Base-by-base conservation (phyloP, 2,888 invertebrate species). In the Catocala nupta region DNA sequence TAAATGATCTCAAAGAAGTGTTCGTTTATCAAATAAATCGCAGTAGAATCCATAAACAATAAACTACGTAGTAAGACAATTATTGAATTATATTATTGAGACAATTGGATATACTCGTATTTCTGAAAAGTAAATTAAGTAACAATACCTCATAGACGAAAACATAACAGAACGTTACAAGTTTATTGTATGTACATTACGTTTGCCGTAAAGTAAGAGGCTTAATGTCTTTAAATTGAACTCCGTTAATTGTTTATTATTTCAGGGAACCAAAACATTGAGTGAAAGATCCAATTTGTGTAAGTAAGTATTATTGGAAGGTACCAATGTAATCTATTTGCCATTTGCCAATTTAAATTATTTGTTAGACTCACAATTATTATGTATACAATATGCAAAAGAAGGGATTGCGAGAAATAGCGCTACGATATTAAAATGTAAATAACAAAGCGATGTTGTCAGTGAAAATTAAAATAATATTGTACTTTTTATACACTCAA, bases 221-320 rank as follows among this genome's bases (percentile, higher is more conserved):
- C 33, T 52, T 64, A 45, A 54, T 63, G 51, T 33, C 48, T 59
- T 63, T 63, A 56, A 66, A 71, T 61, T 62, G 50, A 12, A 59
- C 64, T 59, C 52, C 47, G 59, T 60, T 48, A 47, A 60, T 78
- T 75, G 66, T 78, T 72, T 71, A 68, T 77, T 73, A 70, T 75
- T 75, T 71, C 65, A 60, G 34, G 44, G 48, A 69, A 59, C 50
- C 63, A 62, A 73, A 75, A 68, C 63, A 73, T 78, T 73, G 59
- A 79, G 63, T 61, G 49, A 56, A 64, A 68, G 62, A 76, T 73
- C 74, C 70, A 75, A 77, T 80, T 81, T 73, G 65, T 66, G 70
- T 75, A 69, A 69, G 75, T 70, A 75, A 60, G 65, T 68, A 68
- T 60, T 59, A 51, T 67, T 65, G 11, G 42, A 39, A 53, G 59